Evolutionary conservation across 2,797 vertebrate genomes (phyloP).

Genomic region (Pangasius sanitwongsei): DNA sequence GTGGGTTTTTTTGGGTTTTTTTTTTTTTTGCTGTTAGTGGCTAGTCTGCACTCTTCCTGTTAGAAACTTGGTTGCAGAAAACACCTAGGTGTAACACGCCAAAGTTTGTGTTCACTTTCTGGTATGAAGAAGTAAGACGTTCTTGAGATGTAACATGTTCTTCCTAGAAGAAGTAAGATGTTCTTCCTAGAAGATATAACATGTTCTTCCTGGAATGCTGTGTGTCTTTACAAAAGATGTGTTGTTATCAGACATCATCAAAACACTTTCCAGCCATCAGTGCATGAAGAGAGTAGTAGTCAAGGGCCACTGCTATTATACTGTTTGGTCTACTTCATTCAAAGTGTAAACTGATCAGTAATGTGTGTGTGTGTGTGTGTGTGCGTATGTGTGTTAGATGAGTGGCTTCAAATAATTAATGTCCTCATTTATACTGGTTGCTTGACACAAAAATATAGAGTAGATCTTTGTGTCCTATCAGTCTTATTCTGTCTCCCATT

Average conservation of each 20-base stretch:
- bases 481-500: not conserved
- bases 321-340: not conserved
- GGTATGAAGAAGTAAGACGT: not conserved
- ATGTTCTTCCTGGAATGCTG: not conserved
- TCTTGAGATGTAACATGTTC: not conserved
- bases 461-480: constrained; percentile 6
- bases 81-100: not conserved
- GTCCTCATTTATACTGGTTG: not conserved
- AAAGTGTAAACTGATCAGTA: not conserved
- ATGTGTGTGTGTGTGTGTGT: not conserved
- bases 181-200: not conserved
- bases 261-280: not conserved
- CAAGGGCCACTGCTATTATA: not conserved
- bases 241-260: not conserved
- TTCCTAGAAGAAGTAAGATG: not conserved
- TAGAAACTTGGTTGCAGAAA: constrained; percentile 27
- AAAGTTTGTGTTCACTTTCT: not conserved
- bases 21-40: not conserved
- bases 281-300: not conserved
- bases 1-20: not conserved
- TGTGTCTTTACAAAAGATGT: not conserved
- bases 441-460: constrained; percentile 3
- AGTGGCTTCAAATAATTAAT: not conserved
- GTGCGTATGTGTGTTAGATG: not conserved
- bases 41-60: constrained; percentile 47